These are phyloP conservation scores for Xestoiulus laeticollis DNA, from an alignment of 2,888 invertebrate genomes.

Conservation along the genomic window DNA sequence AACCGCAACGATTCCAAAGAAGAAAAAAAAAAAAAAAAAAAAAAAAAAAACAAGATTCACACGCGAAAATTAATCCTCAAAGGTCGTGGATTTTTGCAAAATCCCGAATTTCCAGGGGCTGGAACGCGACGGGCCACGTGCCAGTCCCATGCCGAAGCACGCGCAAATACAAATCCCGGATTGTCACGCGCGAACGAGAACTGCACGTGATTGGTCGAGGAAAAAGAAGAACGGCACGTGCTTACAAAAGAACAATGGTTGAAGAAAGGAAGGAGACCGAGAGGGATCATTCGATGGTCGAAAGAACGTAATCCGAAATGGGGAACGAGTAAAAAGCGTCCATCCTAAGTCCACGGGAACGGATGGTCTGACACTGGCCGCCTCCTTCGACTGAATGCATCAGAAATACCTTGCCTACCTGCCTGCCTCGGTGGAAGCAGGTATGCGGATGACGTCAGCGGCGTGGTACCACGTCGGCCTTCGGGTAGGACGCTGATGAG, in stretches of 20 bases:
- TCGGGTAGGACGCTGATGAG: slow-evolving; percentile 13
- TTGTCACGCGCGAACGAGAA: background rate
- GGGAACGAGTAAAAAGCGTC: background rate
- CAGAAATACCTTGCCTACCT: background rate
- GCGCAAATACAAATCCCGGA: background rate
- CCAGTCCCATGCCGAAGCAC: background rate
- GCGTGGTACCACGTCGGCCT: background rate
- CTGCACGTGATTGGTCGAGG: background rate
- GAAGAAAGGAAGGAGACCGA: background rate
- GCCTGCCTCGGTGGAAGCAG: background rate
- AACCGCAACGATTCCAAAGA: no score
- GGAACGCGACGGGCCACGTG: background rate
- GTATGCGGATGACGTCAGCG: background rate
- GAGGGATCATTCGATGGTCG: background rate
- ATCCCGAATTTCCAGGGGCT: background rate
- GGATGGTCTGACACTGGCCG: background rate
- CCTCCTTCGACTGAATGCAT: slow-evolving; percentile 16
- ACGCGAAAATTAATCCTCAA: background rate
- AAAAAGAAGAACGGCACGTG: background rate
- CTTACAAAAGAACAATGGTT: background rate
- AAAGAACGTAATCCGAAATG: background rate
- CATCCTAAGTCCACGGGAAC: background rate
- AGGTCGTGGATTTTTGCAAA: background rate
- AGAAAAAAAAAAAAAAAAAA: no score
- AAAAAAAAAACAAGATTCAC: no score